Evolutionary conservation across 2,888 invertebrate genomes (phyloP).

Genomic region (Halocaridina rubra): DNA sequence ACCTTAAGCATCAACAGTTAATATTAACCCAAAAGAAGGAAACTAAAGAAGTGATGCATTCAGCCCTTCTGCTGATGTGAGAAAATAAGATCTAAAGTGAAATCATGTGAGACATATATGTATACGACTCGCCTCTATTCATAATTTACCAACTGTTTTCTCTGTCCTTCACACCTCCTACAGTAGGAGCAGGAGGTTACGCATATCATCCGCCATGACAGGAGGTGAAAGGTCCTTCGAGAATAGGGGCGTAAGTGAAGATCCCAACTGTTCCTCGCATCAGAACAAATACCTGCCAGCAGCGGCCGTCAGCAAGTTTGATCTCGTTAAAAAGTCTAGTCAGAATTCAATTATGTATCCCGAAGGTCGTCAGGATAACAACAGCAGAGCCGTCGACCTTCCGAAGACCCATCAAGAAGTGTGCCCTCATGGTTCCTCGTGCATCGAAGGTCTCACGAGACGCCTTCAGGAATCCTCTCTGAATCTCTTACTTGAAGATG

Average conservation of each 20-base stretch:
- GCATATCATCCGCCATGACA: neutral
- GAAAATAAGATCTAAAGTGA: no score
- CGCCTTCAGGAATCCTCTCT: neutral
- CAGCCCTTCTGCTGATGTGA: no score
- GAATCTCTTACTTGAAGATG: neutral
- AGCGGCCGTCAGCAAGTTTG: neutral
- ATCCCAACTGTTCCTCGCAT: neutral
- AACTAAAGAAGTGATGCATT: no score
- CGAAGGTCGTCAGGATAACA: neutral
- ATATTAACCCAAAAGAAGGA: no score
- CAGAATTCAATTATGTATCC: neutral
- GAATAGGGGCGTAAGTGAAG: neutral
- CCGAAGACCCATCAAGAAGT: neutral
- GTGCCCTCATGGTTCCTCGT: neutral
- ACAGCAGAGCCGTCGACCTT: neutral
- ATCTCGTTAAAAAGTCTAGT: neutral
- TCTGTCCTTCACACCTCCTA: no score
- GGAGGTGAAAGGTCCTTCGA: conserved; percentile 19
- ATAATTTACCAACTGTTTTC: no score
- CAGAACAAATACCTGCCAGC: neutral
- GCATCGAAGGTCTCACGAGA: neutral
- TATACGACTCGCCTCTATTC: no score
- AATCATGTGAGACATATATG: no score
- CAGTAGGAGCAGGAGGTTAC: neutral
- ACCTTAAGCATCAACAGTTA: no score